A percentile compares a stretch with the other conserved stretches of the same genome.
Evolutionary conservation across 2,113 vertebrate genomes (phyloP).

Genomic region (Chionodraco myersi): DNA sequence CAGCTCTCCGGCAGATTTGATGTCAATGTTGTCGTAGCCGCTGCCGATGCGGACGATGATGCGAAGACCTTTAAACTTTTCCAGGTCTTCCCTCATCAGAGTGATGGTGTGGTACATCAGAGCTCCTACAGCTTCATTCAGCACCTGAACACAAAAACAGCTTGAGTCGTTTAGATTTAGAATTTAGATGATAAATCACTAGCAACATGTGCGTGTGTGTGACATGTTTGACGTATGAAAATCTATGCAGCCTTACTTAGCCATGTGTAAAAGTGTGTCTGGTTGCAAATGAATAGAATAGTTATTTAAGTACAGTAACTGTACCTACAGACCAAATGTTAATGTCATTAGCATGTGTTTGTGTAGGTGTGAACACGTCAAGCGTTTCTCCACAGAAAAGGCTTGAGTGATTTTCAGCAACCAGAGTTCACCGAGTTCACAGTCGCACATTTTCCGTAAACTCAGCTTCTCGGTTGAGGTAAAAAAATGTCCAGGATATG

Average conservation of each 20-base stretch:
- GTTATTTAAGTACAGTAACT: neutral
- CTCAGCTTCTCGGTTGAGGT: neutral
- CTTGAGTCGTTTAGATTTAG: neutral
- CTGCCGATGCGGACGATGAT: slow-evolving; percentile 98
- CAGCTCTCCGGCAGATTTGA: slow-evolving; percentile 97
- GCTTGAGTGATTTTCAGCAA: neutral
- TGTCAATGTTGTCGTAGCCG: slow-evolving; percentile 98
- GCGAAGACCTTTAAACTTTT: slow-evolving; percentile 98
- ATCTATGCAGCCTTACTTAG: no score
- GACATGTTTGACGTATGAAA: neutral
- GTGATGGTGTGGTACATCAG: slow-evolving; percentile 99
- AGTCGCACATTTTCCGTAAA: slow-evolving; percentile 2
- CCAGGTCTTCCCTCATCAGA: slow-evolving; percentile 96
- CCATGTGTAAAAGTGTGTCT: no score
- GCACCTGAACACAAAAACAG: slow-evolving; percentile 84
- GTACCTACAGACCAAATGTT: neutral
- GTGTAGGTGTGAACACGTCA: slow-evolving; percentile 9
- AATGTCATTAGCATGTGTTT: slow-evolving; percentile 2
- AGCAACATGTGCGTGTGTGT: neutral
- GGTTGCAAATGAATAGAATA: no score
- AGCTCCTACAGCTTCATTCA: slow-evolving; percentile 98
- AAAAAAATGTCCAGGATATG: neutral
- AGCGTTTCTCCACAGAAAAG: neutral
- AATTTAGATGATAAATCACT: neutral
- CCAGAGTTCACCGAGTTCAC: slow-evolving; percentile 6